Conservation (phyloP, 1,140 invertebrate genomes). For the Pogonomyrmex californicus region DNA sequence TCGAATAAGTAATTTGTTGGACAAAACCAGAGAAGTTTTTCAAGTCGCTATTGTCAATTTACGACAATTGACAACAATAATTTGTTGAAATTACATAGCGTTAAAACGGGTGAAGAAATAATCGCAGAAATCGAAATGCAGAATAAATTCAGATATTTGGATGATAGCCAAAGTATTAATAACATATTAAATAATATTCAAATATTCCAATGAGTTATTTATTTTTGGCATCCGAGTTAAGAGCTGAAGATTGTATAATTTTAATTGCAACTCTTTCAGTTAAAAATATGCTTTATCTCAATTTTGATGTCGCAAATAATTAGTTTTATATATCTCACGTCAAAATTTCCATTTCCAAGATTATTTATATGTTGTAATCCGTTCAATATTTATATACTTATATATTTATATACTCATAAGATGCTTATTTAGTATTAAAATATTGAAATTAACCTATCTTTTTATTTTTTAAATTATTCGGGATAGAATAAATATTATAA, state of each 20-base stretch:
- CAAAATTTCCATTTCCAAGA: background rate
- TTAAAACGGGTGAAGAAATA: slow-evolving; percentile 1
- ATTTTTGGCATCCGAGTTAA: background rate
- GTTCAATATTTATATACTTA: background rate
- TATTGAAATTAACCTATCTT: slow-evolving; percentile 9
- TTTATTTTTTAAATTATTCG: slow-evolving; percentile 5
- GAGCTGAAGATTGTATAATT: background rate
- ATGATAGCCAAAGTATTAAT: background rate
- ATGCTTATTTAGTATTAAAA: background rate
- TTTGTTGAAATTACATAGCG: background rate
- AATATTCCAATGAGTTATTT: background rate
- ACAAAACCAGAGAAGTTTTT: background rate
- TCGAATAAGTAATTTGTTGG: slow-evolving; percentile 15
- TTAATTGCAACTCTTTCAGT: background rate
- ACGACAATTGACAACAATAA: background rate
- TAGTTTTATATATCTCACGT: background rate
- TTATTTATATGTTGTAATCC: background rate
- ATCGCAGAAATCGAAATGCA: background rate
- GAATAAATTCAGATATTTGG: background rate
- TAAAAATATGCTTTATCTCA: background rate
- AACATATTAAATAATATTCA: background rate
- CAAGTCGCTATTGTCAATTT: background rate
- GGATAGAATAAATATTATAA: background rate
- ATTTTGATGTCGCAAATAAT: background rate
- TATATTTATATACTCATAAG: background rate